phyloP scores from a whole-genome alignment of 1,140 invertebrate genomes.

The Plodia interpunctella region DNA sequence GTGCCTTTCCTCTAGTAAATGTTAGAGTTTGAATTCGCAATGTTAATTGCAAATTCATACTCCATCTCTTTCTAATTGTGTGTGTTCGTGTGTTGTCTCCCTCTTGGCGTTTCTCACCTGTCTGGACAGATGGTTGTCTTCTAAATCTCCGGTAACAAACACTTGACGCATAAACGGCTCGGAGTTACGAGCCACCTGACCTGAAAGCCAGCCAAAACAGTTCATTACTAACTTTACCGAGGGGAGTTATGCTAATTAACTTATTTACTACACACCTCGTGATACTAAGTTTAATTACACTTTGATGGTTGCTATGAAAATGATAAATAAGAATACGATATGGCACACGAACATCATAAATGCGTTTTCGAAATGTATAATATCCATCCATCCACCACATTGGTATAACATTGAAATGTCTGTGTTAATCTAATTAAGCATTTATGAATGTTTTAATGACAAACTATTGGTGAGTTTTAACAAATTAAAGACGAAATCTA shows the following conservation, averaged over 20 bases:
- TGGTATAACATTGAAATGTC: not conserved
- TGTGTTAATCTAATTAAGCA: conserved; percentile 6
- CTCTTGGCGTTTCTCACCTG: conserved; percentile 68
- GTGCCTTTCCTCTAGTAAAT: conserved; percentile 43
- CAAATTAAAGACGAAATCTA: conserved; percentile 8
- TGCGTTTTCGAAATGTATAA: not conserved
- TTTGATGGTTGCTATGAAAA: conserved; percentile 12
- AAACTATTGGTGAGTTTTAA: not conserved
- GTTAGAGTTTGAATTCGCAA: conserved; percentile 60
- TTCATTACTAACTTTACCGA: conserved; percentile 42
- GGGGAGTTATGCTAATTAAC: conserved; percentile 7
- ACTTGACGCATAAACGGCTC: conserved; percentile 98
- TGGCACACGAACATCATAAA: conserved; percentile 7
- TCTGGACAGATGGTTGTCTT: conserved; percentile 80
- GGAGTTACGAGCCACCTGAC: conserved; percentile 90
- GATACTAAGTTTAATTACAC: not conserved
- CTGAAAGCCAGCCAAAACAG: conserved; percentile 71
- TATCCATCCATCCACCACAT: too few relatives aligned
- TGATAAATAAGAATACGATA: not conserved
- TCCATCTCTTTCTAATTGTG: conserved; percentile 21
- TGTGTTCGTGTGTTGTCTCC: conserved; percentile 9
- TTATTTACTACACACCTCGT: not conserved
- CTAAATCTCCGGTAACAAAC: conserved; percentile 85
- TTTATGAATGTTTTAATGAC: conserved; percentile 16
- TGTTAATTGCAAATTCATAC: conserved; percentile 61